Evolutionary conservation across 2,888 invertebrate genomes (phyloP).

Genomic region (Kryphioiulus occultus): DNA sequence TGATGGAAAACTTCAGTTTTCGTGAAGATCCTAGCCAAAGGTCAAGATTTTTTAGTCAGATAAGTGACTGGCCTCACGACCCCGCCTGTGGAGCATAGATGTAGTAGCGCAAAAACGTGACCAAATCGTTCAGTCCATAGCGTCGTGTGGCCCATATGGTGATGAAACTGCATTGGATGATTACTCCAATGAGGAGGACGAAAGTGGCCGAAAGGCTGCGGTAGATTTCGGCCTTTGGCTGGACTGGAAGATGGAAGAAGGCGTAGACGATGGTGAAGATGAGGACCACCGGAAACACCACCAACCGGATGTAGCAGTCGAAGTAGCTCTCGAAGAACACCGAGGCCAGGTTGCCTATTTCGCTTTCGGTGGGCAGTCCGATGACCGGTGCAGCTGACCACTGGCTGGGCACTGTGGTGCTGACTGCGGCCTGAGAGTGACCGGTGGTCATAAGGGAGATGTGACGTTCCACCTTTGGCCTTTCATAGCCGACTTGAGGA

Average conservation of each 20-base stretch:
- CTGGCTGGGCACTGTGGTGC: neutral
- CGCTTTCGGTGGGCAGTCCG: neutral
- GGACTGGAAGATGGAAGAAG: neutral
- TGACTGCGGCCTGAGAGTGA: neutral
- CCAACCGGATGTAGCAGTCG: neutral
- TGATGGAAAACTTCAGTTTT: neutral
- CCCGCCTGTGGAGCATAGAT: neutral
- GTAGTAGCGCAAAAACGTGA: conserved; percentile 29
- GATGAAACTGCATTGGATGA: conserved; percentile 41
- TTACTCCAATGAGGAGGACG: conserved; percentile 42
- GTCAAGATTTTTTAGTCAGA: neutral
- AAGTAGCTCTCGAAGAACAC: neutral
- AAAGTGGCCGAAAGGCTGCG: neutral
- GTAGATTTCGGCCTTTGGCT: conserved; percentile 42
- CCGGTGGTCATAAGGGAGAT: neutral
- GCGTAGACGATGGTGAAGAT: conserved; percentile 11
- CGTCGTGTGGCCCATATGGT: conserved; percentile 33
- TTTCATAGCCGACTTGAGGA: neutral
- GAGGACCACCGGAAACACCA: neutral
- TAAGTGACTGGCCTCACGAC: neutral
- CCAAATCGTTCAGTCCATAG: conserved; percentile 27
- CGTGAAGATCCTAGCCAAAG: too few species aligned
- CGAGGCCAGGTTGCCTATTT: neutral
- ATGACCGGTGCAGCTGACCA: neutral
- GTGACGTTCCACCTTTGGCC: neutral